phyloP scores from a whole-genome alignment of 2,113 vertebrate genomes.

The Ceuthmochares aereus region DNA sequence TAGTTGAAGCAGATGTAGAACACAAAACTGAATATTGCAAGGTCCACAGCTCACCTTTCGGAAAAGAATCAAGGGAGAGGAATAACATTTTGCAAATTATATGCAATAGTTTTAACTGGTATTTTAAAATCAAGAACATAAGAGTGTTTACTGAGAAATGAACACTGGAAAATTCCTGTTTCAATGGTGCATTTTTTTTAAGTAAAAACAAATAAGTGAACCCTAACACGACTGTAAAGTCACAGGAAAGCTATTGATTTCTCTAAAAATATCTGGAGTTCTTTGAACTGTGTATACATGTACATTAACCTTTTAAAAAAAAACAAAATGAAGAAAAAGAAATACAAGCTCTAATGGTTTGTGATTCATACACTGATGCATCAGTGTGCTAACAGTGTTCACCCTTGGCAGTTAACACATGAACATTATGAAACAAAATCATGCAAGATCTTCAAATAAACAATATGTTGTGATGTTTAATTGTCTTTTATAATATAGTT shows the following conservation, averaged over 20 bases:
- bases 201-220: not conserved
- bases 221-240: not conserved
- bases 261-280: constrained; percentile 65
- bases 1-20: not conserved
- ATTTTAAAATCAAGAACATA: not conserved
- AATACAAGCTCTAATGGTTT: not conserved
- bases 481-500: not conserved
- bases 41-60: not conserved
- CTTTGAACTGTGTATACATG: constrained; percentile 51
- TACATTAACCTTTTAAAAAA: constrained; percentile 52
- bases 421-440: not conserved
- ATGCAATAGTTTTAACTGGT: not conserved
- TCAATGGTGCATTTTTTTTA: not conserved
- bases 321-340: constrained; percentile 16
- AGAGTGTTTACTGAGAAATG: not conserved
- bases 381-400: not conserved
- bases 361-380: not conserved
- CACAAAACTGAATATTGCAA: not conserved
- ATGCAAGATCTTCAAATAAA: not conserved
- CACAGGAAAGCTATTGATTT: constrained; percentile 57
- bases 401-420: not conserved
- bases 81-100: not conserved
- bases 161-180: constrained; percentile 31
- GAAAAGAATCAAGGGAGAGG: not conserved
- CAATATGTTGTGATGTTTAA: not conserved